Percentiles rank a stretch among this genome's conserved stretches.
These are phyloP conservation scores for Podocnemis expansa DNA, from an alignment of 2,113 vertebrate species.

Conservation along the genomic window DNA sequence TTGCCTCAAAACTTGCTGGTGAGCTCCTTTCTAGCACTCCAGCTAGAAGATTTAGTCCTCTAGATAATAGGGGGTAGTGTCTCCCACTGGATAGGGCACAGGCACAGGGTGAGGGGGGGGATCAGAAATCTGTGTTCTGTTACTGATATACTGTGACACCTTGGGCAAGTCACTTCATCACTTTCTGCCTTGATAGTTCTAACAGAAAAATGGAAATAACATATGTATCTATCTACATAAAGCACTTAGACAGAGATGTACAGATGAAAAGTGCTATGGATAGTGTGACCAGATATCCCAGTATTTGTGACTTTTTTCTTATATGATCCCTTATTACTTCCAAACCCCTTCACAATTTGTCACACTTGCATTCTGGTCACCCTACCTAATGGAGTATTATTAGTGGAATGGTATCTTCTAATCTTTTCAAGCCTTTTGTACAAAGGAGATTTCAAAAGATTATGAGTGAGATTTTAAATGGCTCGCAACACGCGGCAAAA, in stretches of 20 bases:
- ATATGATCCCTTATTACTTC: too few relatives aligned
- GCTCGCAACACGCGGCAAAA: neutral
- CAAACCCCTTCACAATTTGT: too few relatives aligned
- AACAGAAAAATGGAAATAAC: slow-evolving; percentile 9
- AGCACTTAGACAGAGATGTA: neutral
- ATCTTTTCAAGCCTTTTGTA: slow-evolving; percentile 29
- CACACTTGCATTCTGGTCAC: too few relatives aligned
- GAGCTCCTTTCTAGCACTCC: neutral
- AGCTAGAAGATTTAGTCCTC: neutral
- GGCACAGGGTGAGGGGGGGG: too few relatives aligned
- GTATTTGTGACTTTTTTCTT: too few relatives aligned
- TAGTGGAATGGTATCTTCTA: slow-evolving; percentile 34
- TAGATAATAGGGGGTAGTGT: neutral
- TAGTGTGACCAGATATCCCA: too few relatives aligned
- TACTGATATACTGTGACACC: neutral
- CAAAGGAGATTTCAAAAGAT: slow-evolving; percentile 16
- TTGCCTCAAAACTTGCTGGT: neutral
- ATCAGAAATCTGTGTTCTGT: neutral
- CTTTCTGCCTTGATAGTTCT: slow-evolving; percentile 12
- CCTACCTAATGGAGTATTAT: neutral
- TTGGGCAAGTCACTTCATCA: neutral
- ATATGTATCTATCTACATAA: neutral
- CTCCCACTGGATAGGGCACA: neutral
- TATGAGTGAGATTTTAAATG: slow-evolving; percentile 5
- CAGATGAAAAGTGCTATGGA: neutral